Evolutionary conservation across 2,888 invertebrate genomes (phyloP), one percentile per base, ranked within the genome.

Genomic region (Micropterix aruncella): DNA sequence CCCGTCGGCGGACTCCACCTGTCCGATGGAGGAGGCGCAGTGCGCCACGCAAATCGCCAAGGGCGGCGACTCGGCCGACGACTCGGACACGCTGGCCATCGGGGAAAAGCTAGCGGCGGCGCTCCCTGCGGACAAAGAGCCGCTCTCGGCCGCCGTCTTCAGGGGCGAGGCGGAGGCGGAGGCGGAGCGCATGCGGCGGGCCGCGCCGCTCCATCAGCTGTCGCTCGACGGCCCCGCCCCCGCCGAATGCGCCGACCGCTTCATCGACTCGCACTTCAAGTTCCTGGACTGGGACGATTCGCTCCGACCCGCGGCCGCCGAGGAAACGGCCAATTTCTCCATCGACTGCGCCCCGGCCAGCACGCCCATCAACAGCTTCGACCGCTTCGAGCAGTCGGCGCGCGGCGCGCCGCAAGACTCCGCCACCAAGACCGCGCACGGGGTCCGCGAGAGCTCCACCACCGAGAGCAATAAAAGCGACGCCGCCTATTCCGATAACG

Each of bases 251-350:
- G 45, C 48, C 16, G 50, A 50, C n/a, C 43, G 36, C 40, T 19
- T 51, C 3, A 52, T 52, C 16, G 51, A 52, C 43, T 42, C 40
- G 7, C 47, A 51, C 12, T 52, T 51, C 39, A 44, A 52, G 42
- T 51, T 51, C 43, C 46, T 52, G 19, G 50, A 50, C 37, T 45
- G 42, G 14, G 44, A 50, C 9, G 46, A 41, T 17, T 5, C 7
- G 12, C 12, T 27, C 7, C 5, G 12, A 12, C 27, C 27, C 7
- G 12, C 12, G 7, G 5, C 7, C 12, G 27, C 5, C 12, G 12
- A 27, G 5, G 12, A 27, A 7, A 5, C 27, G 5, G 12, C 12
- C 12, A 27, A 27, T 5, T 5, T 7, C 5, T 27, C 27, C 7
- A 27, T 27, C 12, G 27, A 27, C 7, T 12, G 12, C 7, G 27